Percentiles rank a stretch among this genome's conserved stretches.
Evolutionary conservation across 1,140 invertebrate genomes (phyloP).

Genomic region (Drosophila nigrodunni): DNA sequence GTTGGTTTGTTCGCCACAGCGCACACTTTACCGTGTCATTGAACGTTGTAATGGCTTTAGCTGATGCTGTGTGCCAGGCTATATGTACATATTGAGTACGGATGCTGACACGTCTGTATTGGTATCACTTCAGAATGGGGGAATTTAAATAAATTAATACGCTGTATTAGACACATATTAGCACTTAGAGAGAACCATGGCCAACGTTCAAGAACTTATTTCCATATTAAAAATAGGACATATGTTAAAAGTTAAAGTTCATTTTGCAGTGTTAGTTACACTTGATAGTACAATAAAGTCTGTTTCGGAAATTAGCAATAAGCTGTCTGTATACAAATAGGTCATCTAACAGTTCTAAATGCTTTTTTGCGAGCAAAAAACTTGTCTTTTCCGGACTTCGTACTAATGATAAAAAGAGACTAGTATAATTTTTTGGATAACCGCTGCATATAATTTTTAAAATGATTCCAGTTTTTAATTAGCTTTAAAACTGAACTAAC

Average conservation of each 20-base stretch:
- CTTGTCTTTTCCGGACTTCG: too few species aligned
- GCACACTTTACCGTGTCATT: conserved; percentile 78
- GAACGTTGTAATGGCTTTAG: conserved; percentile 75
- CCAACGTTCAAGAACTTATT: conserved; percentile 36
- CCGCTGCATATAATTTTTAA: too few species aligned
- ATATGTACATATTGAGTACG: conserved; percentile 27
- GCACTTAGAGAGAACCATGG: conserved; percentile 42
- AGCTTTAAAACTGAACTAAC: too few species aligned
- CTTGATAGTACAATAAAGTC: conserved; percentile 50
- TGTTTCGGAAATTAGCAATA: conserved; percentile 23
- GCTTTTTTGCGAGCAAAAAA: too few species aligned
- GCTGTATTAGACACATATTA: conserved; percentile 80
- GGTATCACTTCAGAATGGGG: conserved; percentile 19
- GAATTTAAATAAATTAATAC: conserved; percentile 81
- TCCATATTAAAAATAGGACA: conserved; percentile 66
- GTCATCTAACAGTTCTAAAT: too few species aligned
- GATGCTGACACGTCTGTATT: conserved; percentile 28
- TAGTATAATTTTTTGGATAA: too few species aligned
- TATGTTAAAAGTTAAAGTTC: conserved; percentile 78
- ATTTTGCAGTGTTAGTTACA: conserved; percentile 61
- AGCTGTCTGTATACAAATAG: too few species aligned
- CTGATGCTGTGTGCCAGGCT: conserved; percentile 53
- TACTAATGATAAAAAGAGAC: too few species aligned
- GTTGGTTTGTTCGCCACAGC: conserved; percentile 40
- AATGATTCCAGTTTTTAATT: too few species aligned